Evolutionary conservation across 2,888 invertebrate genomes (phyloP), one percentile per base, ranked within the genome.

Genomic region (Drosophila engyochracea): DNA sequence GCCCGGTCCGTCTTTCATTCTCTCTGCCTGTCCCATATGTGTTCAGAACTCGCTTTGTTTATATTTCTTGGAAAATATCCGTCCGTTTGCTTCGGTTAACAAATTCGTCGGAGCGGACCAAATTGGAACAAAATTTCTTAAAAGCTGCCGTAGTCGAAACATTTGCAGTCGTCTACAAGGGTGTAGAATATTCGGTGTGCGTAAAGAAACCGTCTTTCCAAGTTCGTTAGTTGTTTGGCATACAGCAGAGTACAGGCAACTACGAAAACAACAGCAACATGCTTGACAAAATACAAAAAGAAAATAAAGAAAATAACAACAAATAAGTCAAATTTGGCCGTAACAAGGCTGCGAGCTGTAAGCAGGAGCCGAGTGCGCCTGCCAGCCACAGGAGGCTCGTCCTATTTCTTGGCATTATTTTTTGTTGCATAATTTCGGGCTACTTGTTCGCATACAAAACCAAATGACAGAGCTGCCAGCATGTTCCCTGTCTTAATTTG

Each of bases 351-450:
- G 35, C 33, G 52, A 51, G 58, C 31, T 39, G 25, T 22, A 64
- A 71, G 71, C 49, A 59, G 49, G 33, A 54, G 39, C 54, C 30
- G 60, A 68, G 49, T 49, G 22, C 47, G 31, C 41, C 62, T 62
- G 58, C 58, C 63, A 81, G 30, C 62, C 54, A 30, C 51, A 75
- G 63, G 16, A 60, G 35, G 14, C 68, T 64, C 58, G 62, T 73
- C 76, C 72, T 58, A 30, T 35, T 68, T 69, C 5, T n/a, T 58
- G 22, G 33, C 54, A 70, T 58, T 53, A 65, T 62, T 74, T 66
- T n/a, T 30, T 63, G 60, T 73, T 71, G 72, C 82, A 83, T 76
- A 79, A 77, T 77, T 81, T 77, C 14, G 55, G 60, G 57, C 71
- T 51, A 62, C 60, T 63, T 67, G 70, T 68, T 66, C 22, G 49